Evolutionary conservation across 2,888 invertebrate species (phyloP), one percentile per base, ranked within the genome.

Genomic region (Molanna angustata): DNA sequence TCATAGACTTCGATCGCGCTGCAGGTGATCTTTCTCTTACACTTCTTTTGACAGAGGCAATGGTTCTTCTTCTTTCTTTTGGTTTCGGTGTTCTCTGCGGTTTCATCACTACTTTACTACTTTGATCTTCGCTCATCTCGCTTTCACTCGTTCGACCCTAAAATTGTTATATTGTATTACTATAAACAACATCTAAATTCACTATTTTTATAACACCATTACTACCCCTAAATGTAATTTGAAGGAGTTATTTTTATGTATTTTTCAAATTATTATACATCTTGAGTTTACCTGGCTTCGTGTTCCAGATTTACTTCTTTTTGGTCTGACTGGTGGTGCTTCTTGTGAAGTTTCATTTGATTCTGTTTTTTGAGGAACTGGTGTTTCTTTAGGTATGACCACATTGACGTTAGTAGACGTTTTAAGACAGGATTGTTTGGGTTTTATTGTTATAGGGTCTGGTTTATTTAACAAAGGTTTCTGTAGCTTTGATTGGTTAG

Each of bases 1-100:
- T 77, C 11, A 78, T 75, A 2, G 82, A 82, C 63, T 79, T 79
- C 21, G 82, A 82, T 52, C 83, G 68, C 50, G 80, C 78, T 65
- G 70, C 72, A 13, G 75, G 74, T 33, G 73, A 73, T 66, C 67
- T 70, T 33, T 59, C 59, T 20, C 56, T 47, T n/a, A 57, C 56
- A 33, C 54, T 53, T 27, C 60, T 45, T 49, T 60, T 60, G 7
- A 58, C 52, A 17, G 70, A 72, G 32, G 76, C 72, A 49, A 70
- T 65, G 43, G 69, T 60, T 49, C 51, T 46, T 35, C 60, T 51
- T 40, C 60, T 42, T 42, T 60, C 67, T 65, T 69, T 77, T 44
- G 76, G 74, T 62, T 67, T 73, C 14, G 59, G 56, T 42, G 54
- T 39, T 51, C 52, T 57, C 40, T 45, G 55, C 71, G 42, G 73